Evolutionary conservation across 1,140 invertebrate genomes (phyloP).

Genomic region (Scaptomyza hsui): DNA sequence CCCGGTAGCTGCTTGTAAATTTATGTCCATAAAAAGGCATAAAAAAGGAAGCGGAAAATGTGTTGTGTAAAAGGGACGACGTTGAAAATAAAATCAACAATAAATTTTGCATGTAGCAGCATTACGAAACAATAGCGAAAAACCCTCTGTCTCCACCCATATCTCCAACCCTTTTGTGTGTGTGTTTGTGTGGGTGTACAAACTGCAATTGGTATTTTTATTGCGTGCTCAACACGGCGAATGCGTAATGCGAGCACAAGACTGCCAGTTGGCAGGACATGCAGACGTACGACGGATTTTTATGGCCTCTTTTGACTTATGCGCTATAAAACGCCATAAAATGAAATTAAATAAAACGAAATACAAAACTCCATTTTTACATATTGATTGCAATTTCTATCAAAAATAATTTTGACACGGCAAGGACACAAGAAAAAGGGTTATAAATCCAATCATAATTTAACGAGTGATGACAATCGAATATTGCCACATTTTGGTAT

Average conservation of each 20-base stretch:
- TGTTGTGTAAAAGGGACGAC: conserved; percentile 78
- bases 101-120: conserved; percentile 78
- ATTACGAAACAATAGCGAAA: conserved; percentile 75
- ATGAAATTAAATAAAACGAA: conserved; percentile 74
- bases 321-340: conserved; percentile 74
- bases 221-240: conserved; percentile 80
- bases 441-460: neutral
- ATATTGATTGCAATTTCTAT: conserved; percentile 78
- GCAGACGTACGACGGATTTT: conserved; percentile 38
- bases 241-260: conserved; percentile 71
- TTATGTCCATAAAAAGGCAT: conserved; percentile 80
- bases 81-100: conserved; percentile 80
- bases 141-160: conserved; percentile 4
- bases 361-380: conserved; percentile 66
- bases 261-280: conserved; percentile 44
- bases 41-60: conserved; percentile 74
- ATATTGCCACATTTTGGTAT: neutral
- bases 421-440: conserved; percentile 24
- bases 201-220: conserved; percentile 78
- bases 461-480: neutral
- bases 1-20: conserved; percentile 71
- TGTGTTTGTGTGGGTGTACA: conserved; percentile 21
- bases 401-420: conserved; percentile 46
- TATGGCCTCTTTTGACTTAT: conserved; percentile 76
- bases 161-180: neutral